These are phyloP conservation scores for Calyptomena viridis DNA, from an alignment of 2,113 vertebrate species.

Conservation along the genomic window DNA sequence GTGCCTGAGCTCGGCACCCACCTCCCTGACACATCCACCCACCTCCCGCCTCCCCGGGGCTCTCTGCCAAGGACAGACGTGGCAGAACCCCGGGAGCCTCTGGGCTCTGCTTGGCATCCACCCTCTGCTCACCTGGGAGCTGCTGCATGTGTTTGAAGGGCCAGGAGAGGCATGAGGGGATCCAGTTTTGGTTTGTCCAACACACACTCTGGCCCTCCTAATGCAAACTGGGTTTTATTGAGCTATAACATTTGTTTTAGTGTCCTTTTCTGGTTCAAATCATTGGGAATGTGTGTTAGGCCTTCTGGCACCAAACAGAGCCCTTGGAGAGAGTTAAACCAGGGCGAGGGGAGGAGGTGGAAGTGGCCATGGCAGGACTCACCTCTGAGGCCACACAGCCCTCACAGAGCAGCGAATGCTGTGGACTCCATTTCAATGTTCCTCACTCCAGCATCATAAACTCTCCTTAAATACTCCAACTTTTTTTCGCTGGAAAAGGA, in stretches of 20 bases:
- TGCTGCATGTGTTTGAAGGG: background rate
- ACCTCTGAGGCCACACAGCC: conserved; percentile 86
- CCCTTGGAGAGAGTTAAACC: fast-evolving
- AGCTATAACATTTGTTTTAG: background rate
- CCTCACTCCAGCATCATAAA: conserved; percentile 76
- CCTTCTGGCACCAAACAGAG: fast-evolving
- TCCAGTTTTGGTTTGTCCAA: background rate
- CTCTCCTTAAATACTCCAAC: conserved; percentile 82
- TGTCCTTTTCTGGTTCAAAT: background rate
- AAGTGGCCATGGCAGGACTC: background rate
- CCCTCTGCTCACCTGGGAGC: background rate
- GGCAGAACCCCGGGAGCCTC: too few relatives aligned
- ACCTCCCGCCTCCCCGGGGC: background rate
- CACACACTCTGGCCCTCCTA: fast-evolving
- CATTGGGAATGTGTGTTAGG: fast-evolving
- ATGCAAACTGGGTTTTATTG: background rate
- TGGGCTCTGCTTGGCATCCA: too few relatives aligned
- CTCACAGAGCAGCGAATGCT: conserved; percentile 85
- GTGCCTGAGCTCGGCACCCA: fast-evolving
- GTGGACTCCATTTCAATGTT: conserved; percentile 91
- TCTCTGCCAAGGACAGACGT: background rate
- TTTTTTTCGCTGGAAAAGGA: conserved; percentile 87
- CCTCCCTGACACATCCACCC: background rate
- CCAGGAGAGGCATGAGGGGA: background rate
- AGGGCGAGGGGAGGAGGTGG: background rate